Evolutionary conservation across 1,140 invertebrate species (phyloP), one percentile per base, ranked within the genome.

Genomic region (Hycleus cichorii): DNA sequence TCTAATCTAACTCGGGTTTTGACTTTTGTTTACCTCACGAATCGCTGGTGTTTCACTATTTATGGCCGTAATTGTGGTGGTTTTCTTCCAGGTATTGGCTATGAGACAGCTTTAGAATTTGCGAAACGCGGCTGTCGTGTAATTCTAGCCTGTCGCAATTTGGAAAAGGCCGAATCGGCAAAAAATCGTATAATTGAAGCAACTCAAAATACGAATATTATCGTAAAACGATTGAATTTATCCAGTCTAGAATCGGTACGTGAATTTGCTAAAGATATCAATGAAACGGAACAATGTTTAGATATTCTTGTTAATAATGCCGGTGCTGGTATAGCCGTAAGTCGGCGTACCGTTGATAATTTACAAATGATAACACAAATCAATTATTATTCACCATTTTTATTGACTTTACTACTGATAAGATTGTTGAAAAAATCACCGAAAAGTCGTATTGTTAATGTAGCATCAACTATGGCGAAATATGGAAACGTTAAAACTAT

Each of bases 271-370:
- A 74, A 76, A 51, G 80, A 84, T 55, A 76, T 87, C 50, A 80
- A 80, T 57, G 77, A 74, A 47, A 83, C 78, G 7, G 87, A 90
- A 72, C 58, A 74, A 1, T 77, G 77, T 60, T 64, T 94, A 1
- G 84, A 94, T 71, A 85, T 93, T 4, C 72, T 94, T 2, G 82
- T 94, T 40, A 90, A 93, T 69, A 94, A 93, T 74, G 90, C 90
- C 2, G 89, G 86, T 1, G 10, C 44, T 48, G 83, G 79, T 43
- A 59, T 63, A 5, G n/a, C 69, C 1, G 47, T 32, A 3, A 49
- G 69, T 26, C 63, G 65, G 18, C 38, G 47, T 9, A 79, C 78
- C 10, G 74, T 74, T 24, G 80, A 83, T 68, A 77, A 76, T 6
- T 66, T 80, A 12, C 75, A 80, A 55, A 59, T 71, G 8, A 66